Evolutionary conservation across 2,113 vertebrate genomes (phyloP), one percentile per base, ranked within the genome.

Genomic region (Brevimyrus niger): DNA sequence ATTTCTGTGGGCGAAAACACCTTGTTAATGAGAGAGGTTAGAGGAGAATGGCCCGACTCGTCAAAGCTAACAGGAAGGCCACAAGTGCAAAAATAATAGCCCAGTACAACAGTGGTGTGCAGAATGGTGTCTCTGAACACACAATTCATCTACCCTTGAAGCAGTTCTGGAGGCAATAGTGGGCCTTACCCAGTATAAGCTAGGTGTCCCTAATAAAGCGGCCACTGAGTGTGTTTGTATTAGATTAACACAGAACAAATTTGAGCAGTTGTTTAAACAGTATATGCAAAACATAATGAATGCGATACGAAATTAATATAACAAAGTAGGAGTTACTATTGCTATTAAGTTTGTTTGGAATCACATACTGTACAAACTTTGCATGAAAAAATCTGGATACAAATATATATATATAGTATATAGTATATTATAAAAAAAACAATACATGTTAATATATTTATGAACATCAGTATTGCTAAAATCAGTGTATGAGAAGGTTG

Each of bases 21-120:
- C 35, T 80, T 80, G 73, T 42, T 80, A 80, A 80, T 80, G 73
- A 80, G 73, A 42, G 73, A 80, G 31, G 35, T 80, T 42, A 80
- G 73, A 80, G 73, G 35, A 80, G 73, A 80, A 35, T 80, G 73
- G 35, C 35, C 73, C 10, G 73, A 80, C 35, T 38, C 73, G 31
- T 42, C 73, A 80, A 42, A 80, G 73, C 61, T 69, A 69, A 69
- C 73, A 80, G 73, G 35, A 80, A 80, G 35, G 73, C 73, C 73
- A 80, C 15, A 80, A 80, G 73, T 80, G 73, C 73, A 80, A 80
- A 80, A 80, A 15, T 80, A 80, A 80, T n/a, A 80, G 35, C 73
- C 42, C 73, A 80, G 73, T 80, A 38, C 73, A 80, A 80, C 73
- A 80, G 73, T 2, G 35, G 73, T 80, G 31, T 80, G 73, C 35